phyloP scores from a whole-genome alignment of 1,140 invertebrate genomes.

The Ceratina japonica region DNA sequence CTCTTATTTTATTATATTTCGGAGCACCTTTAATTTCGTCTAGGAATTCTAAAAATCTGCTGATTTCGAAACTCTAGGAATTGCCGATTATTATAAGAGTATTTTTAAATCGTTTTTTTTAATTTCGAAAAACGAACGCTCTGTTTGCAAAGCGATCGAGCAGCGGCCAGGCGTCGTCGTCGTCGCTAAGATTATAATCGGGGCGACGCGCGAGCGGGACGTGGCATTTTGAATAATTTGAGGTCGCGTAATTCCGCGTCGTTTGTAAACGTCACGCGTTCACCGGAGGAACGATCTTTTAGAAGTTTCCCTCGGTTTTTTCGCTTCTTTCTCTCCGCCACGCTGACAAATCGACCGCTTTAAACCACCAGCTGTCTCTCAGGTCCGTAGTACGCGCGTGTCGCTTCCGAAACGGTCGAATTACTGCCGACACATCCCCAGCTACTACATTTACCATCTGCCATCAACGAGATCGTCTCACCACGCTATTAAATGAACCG shows the following conservation, averaged over 20 bases:
- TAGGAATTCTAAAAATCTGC: too few species aligned
- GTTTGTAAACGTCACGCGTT: constrained; percentile 59
- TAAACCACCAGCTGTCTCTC: constrained; percentile 52
- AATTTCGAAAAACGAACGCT: constrained; percentile 29
- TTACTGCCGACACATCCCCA: neutral
- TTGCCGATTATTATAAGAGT: too few species aligned
- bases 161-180: too few species aligned
- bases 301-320: constrained; percentile 52
- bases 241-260: constrained; percentile 49
- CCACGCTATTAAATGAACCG: too few species aligned
- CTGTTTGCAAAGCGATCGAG: constrained; percentile 13
- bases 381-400: neutral
- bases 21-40: neutral
- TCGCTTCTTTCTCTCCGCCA: constrained; percentile 44
- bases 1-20: neutral
- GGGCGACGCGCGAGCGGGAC: constrained; percentile 42
- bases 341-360: constrained; percentile 60
- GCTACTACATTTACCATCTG: too few species aligned
- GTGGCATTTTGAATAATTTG: constrained; percentile 54
- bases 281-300: constrained; percentile 39
- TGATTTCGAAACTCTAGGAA: too few species aligned
- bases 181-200: constrained; percentile 56
- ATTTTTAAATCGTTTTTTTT: too few species aligned
- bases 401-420: constrained; percentile 2
- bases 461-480: too few species aligned